Base-by-base conservation (phyloP, 1,140 invertebrate genomes). In the Maconellicoccus hirsutus region DNA sequence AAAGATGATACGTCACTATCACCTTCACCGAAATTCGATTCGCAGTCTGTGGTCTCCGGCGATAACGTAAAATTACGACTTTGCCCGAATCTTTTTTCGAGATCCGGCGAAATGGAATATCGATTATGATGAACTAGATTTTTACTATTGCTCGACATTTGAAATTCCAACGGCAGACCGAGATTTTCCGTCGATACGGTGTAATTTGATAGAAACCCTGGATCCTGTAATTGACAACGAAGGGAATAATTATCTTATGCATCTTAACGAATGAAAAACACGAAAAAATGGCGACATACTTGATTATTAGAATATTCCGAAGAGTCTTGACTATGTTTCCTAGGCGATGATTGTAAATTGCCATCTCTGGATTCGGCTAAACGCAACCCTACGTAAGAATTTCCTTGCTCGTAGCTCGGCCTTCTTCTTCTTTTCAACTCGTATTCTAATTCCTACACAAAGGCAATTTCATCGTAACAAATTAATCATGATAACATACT, bases 1-100 rank as follows among this genome's bases (percentile, higher is more conserved):
- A 89, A 81, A 21, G 87, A 89, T 2, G 72, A 72, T 69, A 89
- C 84, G 75, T 89, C 86, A 77, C 90, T 93, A 75, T 93, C 91
- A 61, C 93, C 82, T 77, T 94, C 92, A n/a, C 87, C 87, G 76
- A 86, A 89, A 77, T 92, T 92, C 75, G 90, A 93, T 78, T 94
- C 93, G 79, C 92, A 95, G 76, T 96, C 94, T n/a, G 93, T 97
- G 63, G 92, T 93, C 81, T 96, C 94, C 1, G 94, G 93, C 25
- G 93, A 96, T 6, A 96, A 82, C 0, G 92, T 94, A 77, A 96
- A 95, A 79, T 90, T 89, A 25, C 87, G 81, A 74, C 84, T 86
- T 72, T 86, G 85, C 2, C 72, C 38, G 25, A 66, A 66, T 25
- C 61, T 12, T 19, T 19, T 66, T 66, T 66, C 61, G 6, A 66